Evolutionary conservation across 1,140 invertebrate genomes (phyloP).

Genomic region (Drosophila murphyi): DNA sequence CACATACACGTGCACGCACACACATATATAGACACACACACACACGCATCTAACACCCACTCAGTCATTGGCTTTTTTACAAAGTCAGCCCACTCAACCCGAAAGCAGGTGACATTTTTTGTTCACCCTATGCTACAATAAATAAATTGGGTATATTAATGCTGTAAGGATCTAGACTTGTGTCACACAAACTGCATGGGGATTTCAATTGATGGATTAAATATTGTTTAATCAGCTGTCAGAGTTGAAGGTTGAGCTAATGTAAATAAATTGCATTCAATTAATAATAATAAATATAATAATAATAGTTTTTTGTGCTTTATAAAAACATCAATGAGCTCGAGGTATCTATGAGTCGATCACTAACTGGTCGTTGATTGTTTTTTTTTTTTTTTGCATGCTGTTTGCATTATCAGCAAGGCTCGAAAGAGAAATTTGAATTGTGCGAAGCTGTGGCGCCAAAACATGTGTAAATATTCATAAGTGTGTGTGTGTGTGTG

Average conservation of each 20-base stretch:
- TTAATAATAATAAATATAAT: no score
- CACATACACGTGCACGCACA: background rate
- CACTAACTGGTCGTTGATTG: background rate
- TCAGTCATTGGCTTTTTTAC: slow-evolving; percentile 67
- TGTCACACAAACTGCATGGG: no score
- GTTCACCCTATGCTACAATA: background rate
- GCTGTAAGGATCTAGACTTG: no score
- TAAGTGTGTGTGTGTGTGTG: slow-evolving; percentile 35
- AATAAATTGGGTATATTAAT: background rate
- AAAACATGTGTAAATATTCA: slow-evolving; percentile 80
- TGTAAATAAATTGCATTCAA: no score
- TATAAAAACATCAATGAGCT: background rate
- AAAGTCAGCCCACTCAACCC: slow-evolving; percentile 57
- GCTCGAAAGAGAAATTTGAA: slow-evolving; percentile 29
- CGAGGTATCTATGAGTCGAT: background rate
- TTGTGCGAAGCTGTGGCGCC: slow-evolving; percentile 47
- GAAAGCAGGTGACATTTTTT: slow-evolving; percentile 65
- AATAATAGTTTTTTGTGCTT: no score
- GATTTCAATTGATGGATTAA: no score
- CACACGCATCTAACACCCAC: background rate
- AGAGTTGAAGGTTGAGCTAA: no score
- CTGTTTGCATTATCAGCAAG: slow-evolving; percentile 45
- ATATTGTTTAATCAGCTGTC: no score
- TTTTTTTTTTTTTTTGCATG: slow-evolving; percentile 1
- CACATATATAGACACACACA: background rate